Percentiles rank a stretch among this genome's conserved stretches.
Conservation (phyloP, 2,888 invertebrate genomes). For the Rhodophaea formosa region DNA sequence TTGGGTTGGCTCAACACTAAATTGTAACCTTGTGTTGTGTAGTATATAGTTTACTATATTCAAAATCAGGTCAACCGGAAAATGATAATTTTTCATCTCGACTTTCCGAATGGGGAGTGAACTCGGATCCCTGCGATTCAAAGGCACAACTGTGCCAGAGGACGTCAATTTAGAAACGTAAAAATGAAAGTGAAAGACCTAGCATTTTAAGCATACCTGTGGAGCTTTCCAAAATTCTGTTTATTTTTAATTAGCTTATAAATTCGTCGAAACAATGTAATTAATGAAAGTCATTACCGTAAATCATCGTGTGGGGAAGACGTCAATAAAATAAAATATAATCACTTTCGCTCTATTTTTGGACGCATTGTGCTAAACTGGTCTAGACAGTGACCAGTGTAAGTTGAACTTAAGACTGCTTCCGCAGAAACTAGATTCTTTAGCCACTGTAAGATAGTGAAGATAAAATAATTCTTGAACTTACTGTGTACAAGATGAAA, state of each 20-base stretch:
- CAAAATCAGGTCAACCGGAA: too few species aligned
- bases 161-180: not conserved
- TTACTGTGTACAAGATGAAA: not conserved
- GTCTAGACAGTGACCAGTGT: not conserved
- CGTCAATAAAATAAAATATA: constrained; percentile 6
- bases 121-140: too few species aligned
- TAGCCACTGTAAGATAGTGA: not conserved
- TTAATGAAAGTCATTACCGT: constrained; percentile 2
- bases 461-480: not conserved
- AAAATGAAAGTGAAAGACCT: not conserved
- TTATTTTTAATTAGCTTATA: not conserved
- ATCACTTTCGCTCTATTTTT: constrained; percentile 14
- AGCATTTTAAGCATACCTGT: not conserved
- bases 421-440: not conserved
- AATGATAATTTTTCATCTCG: too few species aligned
- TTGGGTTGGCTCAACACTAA: too few species aligned
- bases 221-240: not conserved
- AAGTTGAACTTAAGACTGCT: not conserved
- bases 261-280: not conserved
- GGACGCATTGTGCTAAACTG: not conserved
- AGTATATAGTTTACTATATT: too few species aligned
- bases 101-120: too few species aligned
- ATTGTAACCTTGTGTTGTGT: too few species aligned
- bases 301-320: not conserved
- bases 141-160: too few species aligned